Evolutionary conservation across 2,113 vertebrate genomes (phyloP).

Genomic region (Tetraodon nigroviridis): DNA sequence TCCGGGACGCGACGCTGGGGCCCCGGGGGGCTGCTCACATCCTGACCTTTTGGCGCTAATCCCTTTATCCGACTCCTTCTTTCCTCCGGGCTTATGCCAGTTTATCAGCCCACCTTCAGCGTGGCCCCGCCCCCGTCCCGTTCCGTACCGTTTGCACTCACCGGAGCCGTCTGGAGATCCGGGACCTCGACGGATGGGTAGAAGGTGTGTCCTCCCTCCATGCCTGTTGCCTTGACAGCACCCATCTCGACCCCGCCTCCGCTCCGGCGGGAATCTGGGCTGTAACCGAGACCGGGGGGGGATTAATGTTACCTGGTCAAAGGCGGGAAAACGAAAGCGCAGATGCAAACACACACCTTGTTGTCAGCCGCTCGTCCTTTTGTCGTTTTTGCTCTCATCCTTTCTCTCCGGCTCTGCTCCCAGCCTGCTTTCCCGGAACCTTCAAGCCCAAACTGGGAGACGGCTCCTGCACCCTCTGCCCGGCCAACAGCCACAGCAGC

Average conservation of each 20-base stretch:
- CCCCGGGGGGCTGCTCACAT: conserved; percentile 37
- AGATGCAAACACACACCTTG: conserved; percentile 45
- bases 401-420: conserved; percentile 18
- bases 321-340: conserved; percentile 36
- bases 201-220: conserved; percentile 61
- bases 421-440: conserved; percentile 86
- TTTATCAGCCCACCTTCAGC: conserved; percentile 55
- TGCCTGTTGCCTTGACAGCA: conserved; percentile 68
- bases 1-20: conserved; percentile 47
- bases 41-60: conserved; percentile 60
- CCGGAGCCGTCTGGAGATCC: conserved; percentile 22
- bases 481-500: conserved; percentile 86
- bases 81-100: conserved; percentile 47
- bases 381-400: conserved; percentile 26
- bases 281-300: conserved; percentile 13
- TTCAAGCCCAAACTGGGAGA: conserved; percentile 96
- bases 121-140: conserved; percentile 28
- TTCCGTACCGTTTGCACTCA: conserved; percentile 61
- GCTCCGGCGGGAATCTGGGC: conserved; percentile 45
- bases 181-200: conserved; percentile 66
- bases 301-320: conserved; percentile 58
- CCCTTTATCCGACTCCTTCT: conserved; percentile 62
- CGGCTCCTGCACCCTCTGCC: conserved; percentile 85
- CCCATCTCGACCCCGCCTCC: too few species aligned
- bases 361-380: conserved; percentile 31